A percentile compares a stretch with the other conserved stretches of the same genome.
Evolutionary conservation across 37 sponge, comb jelly and placozoan genomes (phyloP).

Genomic region (Ephydatia muelleri): DNA sequence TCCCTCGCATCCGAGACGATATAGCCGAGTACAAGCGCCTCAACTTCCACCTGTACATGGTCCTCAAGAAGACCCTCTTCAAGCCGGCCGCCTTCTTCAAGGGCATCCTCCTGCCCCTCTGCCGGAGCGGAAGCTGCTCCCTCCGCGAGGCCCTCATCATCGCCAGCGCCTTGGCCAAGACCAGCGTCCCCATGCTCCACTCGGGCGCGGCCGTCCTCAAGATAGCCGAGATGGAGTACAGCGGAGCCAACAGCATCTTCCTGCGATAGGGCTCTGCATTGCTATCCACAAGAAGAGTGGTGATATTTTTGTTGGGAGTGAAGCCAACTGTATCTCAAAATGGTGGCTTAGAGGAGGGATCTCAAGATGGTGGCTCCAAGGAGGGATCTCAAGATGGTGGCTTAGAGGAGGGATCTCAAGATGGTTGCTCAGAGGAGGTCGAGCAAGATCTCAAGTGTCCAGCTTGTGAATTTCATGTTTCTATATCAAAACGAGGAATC

Average conservation of each 20-base stretch:
- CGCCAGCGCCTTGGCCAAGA: conserved; percentile 86
- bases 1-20: conserved; percentile 96
- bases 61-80: conserved; percentile 93
- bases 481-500: too few species aligned
- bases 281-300: too few species aligned
- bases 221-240: conserved; percentile 96
- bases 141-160: conserved; percentile 97
- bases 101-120: conserved; percentile 91
- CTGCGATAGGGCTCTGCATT: too few species aligned
- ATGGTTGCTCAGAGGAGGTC: too few species aligned
- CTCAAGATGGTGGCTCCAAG: too few species aligned
- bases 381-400: too few species aligned
- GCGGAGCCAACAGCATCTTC: conserved; percentile 94
- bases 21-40: conserved; percentile 95
- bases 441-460: too few species aligned
- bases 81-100: conserved; percentile 99
- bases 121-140: conserved; percentile 88
- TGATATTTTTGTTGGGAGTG: too few species aligned
- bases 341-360: too few species aligned
- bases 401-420: too few species aligned
- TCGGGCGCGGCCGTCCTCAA: conserved; percentile 94
- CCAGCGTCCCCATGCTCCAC: conserved; percentile 92
- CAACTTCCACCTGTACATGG: conserved; percentile 95
- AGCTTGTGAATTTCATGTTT: too few species aligned
- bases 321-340: too few species aligned